These are phyloP conservation scores for Lottia gigantea DNA, from an alignment of 2,888 invertebrate species.

Conservation along the genomic window DNA sequence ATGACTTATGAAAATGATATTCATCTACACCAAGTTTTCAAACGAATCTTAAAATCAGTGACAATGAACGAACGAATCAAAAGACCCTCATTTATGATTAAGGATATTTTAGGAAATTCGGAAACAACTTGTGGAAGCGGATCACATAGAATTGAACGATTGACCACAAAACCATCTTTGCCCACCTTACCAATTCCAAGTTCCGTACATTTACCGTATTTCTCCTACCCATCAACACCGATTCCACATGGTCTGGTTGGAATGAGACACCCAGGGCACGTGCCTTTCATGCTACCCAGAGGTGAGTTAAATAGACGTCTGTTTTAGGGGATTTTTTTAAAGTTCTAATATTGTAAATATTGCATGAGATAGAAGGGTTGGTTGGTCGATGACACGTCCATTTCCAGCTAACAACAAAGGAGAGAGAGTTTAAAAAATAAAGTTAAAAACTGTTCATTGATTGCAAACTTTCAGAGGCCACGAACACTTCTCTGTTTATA, in stretches of 20 bases:
- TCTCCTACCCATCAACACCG: not conserved
- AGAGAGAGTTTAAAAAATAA: too few species aligned
- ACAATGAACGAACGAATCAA: constrained; percentile 17
- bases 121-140: not conserved
- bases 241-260: not conserved
- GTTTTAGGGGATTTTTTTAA: not conserved
- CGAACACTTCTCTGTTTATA: too few species aligned
- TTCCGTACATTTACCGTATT: not conserved
- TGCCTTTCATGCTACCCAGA: not conserved
- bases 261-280: not conserved
- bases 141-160: not conserved
- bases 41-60: not conserved
- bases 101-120: constrained; percentile 42
- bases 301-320: not conserved
- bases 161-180: not conserved
- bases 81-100: constrained; percentile 47
- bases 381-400: too few species aligned
- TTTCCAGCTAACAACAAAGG: too few species aligned
- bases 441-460: too few species aligned
- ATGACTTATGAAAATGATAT: not conserved
- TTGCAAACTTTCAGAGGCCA: too few species aligned
- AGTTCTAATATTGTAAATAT: too few species aligned
- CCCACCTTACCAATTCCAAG: not conserved
- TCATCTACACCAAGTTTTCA: not conserved
- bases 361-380: too few species aligned